These are phyloP conservation scores for Grammomys dolichurus DNA, from an alignment of 2,113 vertebrate species.

Conservation along the genomic window DNA sequence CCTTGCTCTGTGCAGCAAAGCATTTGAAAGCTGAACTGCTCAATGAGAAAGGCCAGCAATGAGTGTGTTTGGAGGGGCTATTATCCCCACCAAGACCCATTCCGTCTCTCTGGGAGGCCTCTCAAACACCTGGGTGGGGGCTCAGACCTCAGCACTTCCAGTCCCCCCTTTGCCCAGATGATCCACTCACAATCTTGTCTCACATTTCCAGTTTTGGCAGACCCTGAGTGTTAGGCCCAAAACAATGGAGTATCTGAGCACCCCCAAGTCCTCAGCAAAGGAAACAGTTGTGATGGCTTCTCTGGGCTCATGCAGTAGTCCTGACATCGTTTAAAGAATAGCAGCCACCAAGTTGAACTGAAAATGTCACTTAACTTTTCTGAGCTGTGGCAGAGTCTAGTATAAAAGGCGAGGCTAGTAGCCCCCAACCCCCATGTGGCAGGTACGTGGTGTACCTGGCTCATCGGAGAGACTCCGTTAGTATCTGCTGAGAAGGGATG, in stretches of 20 bases:
- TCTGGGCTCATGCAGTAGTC: neutral
- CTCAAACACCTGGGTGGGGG: slow-evolving; percentile 77
- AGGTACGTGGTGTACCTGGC: neutral
- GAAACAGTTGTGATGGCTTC: neutral
- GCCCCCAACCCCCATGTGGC: neutral
- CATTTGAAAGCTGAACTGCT: slow-evolving; percentile 83
- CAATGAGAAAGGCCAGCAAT: slow-evolving; percentile 71
- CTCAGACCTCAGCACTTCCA: slow-evolving; percentile 34
- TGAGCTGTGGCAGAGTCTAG: neutral
- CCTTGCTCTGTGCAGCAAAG: slow-evolving; percentile 83
- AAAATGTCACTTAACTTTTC: neutral
- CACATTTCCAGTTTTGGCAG: neutral
- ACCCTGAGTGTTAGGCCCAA: neutral
- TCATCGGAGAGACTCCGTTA: neutral
- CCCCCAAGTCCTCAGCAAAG: neutral
- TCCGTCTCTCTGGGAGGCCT: slow-evolving; percentile 73
- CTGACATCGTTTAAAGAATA: neutral
- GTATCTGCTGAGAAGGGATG: neutral
- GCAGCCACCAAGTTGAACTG: neutral
- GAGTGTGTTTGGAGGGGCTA: slow-evolving; percentile 78
- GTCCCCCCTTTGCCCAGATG: neutral
- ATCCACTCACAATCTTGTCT: slow-evolving; percentile 2
- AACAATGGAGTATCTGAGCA: neutral
- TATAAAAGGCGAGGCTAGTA: neutral
- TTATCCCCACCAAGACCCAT: slow-evolving; percentile 75